phyloP scores from a whole-genome alignment of 2,113 vertebrate species.

The Misgurnus anguillicaudatus region DNA sequence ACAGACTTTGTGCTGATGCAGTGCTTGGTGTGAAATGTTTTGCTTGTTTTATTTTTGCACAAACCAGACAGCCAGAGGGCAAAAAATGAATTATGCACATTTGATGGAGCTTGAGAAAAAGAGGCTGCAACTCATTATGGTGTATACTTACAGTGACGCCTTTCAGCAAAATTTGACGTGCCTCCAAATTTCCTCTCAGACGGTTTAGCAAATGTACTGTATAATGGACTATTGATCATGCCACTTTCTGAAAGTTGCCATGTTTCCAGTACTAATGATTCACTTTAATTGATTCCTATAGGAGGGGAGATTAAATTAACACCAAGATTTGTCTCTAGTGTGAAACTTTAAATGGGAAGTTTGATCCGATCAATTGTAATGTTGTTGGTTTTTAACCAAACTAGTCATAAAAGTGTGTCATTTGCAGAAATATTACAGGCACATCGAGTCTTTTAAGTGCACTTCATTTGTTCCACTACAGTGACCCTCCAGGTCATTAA shows the following conservation, averaged over 20 bases:
- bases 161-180: slow-evolving; percentile 54
- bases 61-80: slow-evolving; percentile 49
- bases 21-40: slow-evolving; percentile 65
- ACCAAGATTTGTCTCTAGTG: neutral
- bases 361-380: neutral
- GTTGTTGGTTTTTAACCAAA: neutral
- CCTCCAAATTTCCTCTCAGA: slow-evolving; percentile 44
- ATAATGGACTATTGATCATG: slow-evolving; percentile 56
- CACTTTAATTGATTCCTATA: neutral
- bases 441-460: neutral
- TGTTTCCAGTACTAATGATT: slow-evolving; percentile 6
- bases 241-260: neutral
- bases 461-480: slow-evolving; percentile 5
- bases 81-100: slow-evolving; percentile 57
- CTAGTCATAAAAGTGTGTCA: neutral
- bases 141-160: slow-evolving; percentile 57
- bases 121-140: slow-evolving; percentile 60
- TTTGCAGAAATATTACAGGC: neutral
- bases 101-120: slow-evolving; percentile 57
- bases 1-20: slow-evolving; percentile 48
- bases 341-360: neutral
- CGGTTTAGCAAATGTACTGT: slow-evolving; percentile 42
- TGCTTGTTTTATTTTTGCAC: slow-evolving; percentile 61
- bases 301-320: neutral
- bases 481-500: neutral